phyloP scores from a whole-genome alignment of 2,797 vertebrate species.

The Echiichthys vipera region DNA sequence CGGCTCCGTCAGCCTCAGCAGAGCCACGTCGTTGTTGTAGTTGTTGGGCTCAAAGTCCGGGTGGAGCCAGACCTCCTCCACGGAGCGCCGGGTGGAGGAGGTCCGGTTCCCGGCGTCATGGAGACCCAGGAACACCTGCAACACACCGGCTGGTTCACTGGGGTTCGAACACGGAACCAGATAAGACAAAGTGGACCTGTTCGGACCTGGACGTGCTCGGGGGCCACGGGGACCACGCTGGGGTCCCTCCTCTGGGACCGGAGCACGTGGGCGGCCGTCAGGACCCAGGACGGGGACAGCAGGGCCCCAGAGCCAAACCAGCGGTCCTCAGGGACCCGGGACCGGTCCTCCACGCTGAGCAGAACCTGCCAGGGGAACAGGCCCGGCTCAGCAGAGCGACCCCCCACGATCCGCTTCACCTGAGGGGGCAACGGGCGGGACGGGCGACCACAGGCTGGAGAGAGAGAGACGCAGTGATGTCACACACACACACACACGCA shows the following conservation, averaged over 20 bases:
- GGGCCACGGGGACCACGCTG: constrained; percentile 88
- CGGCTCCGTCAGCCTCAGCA: constrained; percentile 88
- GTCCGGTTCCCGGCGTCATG: constrained; percentile 85
- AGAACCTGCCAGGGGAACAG: constrained; percentile 97
- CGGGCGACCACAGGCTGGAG: constrained; percentile 89
- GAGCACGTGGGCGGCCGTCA: constrained; percentile 94
- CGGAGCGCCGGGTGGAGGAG: constrained; percentile 82
- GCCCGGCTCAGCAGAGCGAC: constrained; percentile 87
- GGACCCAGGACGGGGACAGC: constrained; percentile 91
- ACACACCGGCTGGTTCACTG: too few species aligned
- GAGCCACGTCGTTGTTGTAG: constrained; percentile 95
- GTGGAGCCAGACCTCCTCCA: constrained; percentile 89
- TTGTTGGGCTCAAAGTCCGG: constrained; percentile 92
- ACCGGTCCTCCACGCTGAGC: constrained; percentile 92
- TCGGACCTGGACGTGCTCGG: constrained; percentile 85
- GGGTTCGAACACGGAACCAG: too few species aligned
- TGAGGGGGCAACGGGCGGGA: constrained; percentile 84
- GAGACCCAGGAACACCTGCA: constrained; percentile 88
- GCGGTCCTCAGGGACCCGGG: constrained; percentile 91
- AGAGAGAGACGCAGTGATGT: too few species aligned
- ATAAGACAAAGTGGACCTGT: background rate
- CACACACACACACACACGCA: constrained; percentile 1
- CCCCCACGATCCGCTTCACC: constrained; percentile 93
- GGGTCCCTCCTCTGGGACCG: constrained; percentile 91
- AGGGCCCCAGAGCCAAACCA: constrained; percentile 97